A percentile compares a stretch with the other conserved stretches of the same genome.
Evolutionary conservation across 2,797 vertebrate genomes (phyloP).

Genomic region (Garrulus glandarius): DNA sequence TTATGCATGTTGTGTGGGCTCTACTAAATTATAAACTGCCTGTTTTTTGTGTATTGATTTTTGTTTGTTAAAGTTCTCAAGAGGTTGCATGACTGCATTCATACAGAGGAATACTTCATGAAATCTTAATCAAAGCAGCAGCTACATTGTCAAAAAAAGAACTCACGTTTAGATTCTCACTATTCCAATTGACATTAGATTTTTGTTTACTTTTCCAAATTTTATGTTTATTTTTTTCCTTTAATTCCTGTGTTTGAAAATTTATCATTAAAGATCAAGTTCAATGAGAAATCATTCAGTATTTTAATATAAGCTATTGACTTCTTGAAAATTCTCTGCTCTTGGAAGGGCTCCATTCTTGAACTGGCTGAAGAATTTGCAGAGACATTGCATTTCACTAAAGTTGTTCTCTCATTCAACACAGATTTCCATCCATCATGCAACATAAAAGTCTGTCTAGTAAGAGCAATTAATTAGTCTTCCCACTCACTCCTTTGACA

Average conservation of each 20-base stretch:
- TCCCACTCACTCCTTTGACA: background rate
- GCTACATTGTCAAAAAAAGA: background rate
- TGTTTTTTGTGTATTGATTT: conserved; percentile 11
- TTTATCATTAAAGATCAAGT: background rate
- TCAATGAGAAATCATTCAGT: background rate
- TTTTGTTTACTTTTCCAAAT: background rate
- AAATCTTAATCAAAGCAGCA: conserved; percentile 19
- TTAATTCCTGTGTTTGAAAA: background rate
- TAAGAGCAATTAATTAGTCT: background rate
- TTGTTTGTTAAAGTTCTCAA: background rate
- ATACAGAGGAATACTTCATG: background rate
- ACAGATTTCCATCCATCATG: background rate
- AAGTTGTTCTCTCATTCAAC: background rate
- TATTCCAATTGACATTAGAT: background rate
- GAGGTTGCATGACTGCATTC: background rate
- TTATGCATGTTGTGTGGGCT: background rate
- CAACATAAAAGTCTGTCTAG: background rate
- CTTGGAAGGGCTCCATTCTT: background rate
- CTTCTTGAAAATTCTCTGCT: background rate
- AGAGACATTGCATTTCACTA: background rate
- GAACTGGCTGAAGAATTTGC: background rate
- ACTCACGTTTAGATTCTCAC: background rate
- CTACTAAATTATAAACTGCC: background rate
- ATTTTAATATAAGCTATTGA: background rate
- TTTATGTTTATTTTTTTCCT: background rate